These are phyloP conservation scores for Plectrocnemia conspersa DNA, from an alignment of 1,140 invertebrate species.

Conservation along the genomic window DNA sequence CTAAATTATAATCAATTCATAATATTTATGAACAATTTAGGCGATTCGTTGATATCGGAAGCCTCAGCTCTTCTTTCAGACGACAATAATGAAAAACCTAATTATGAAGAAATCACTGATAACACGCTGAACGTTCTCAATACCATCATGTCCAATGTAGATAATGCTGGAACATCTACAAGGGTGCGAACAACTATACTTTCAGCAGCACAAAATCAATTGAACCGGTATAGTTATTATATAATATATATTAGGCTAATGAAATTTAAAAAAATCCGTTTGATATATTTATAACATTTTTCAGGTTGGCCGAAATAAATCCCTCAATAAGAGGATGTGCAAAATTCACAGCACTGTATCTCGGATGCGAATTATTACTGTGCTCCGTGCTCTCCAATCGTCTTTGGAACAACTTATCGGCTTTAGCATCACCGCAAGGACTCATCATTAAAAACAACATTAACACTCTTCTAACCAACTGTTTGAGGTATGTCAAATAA, in stretches of 20 bases:
- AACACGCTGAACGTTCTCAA: slow-evolving; percentile 61
- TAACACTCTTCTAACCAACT: slow-evolving; percentile 60
- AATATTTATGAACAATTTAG: slow-evolving; percentile 11
- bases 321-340: slow-evolving; percentile 74
- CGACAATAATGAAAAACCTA: too few species aligned
- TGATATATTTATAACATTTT: slow-evolving; percentile 1
- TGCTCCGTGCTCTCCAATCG: slow-evolving; percentile 38
- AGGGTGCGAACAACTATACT: slow-evolving; percentile 61
- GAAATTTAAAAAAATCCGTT: neutral
- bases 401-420: slow-evolving; percentile 50
- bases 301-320: slow-evolving; percentile 80
- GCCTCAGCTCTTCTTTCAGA: slow-evolving; percentile 35
- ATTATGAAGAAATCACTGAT: slow-evolving; percentile 41
- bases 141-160: slow-evolving; percentile 66
- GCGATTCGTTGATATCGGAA: slow-evolving; percentile 28
- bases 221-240: slow-evolving; percentile 50
- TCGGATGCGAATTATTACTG: slow-evolving; percentile 60
- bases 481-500: slow-evolving; percentile 52
- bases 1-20: neutral
- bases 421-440: slow-evolving; percentile 48
- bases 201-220: slow-evolving; percentile 66
- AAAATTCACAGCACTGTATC: slow-evolving; percentile 79
- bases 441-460: slow-evolving; percentile 56
- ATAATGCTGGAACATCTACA: slow-evolving; percentile 58
- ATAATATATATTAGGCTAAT: neutral